phyloP scores from a whole-genome alignment of 2,888 invertebrate genomes.

The Anorthoa munda region DNA sequence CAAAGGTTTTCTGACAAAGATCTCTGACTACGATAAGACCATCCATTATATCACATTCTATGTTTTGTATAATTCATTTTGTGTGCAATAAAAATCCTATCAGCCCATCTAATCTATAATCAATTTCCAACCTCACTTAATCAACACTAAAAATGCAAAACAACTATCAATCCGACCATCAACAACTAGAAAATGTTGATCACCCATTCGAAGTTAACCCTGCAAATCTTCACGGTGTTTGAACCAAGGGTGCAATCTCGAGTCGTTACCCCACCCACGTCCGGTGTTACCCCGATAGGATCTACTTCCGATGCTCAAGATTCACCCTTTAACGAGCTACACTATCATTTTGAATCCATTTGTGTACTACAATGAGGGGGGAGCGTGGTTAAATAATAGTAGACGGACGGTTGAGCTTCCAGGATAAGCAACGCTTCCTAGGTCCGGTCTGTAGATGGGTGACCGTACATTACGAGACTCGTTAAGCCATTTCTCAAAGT shows the following conservation, averaged over 20 bases:
- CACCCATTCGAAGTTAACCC: conserved; percentile 64
- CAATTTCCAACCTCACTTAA: conserved; percentile 1
- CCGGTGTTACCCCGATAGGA: conserved; percentile 75
- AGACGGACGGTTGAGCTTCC: background rate
- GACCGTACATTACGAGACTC: background rate
- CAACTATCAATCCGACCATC: conserved; percentile 34
- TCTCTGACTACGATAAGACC: background rate
- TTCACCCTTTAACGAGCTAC: conserved; percentile 76
- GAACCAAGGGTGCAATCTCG: conserved; percentile 74
- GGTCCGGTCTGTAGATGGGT: background rate
- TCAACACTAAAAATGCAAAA: conserved; percentile 25
- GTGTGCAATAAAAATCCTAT: background rate
- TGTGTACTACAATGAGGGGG: conserved; percentile 57
- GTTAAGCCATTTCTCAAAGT: no score
- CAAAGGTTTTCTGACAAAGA: background rate
- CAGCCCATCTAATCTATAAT: background rate
- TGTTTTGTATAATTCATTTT: background rate
- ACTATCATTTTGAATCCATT: conserved; percentile 79
- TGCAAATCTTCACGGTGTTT: conserved; percentile 64
- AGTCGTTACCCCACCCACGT: conserved; percentile 79
- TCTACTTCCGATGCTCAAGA: conserved; percentile 73
- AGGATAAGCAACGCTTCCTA: background rate
- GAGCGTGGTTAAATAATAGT: background rate
- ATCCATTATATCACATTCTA: background rate
- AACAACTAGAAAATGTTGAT: conserved; percentile 43